These are phyloP conservation scores for Deladenus siricidicola DNA, from an alignment of 2,888 invertebrate genomes.

Conservation along the genomic window DNA sequence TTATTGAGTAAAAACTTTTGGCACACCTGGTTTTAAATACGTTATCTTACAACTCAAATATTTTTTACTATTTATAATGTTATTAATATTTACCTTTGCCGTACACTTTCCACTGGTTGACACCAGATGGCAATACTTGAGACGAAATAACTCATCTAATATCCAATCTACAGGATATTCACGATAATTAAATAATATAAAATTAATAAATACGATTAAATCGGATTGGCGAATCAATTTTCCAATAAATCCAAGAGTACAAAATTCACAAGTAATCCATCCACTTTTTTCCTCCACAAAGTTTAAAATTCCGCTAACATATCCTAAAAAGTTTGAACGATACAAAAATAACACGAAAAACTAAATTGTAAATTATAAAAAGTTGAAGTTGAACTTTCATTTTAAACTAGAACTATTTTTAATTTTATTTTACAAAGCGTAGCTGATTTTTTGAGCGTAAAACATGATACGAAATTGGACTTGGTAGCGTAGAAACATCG, in stretches of 20 bases:
- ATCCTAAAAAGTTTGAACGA: conserved; percentile 12
- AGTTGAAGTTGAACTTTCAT: neutral
- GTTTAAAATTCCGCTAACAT: conserved; percentile 16
- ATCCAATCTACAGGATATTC: conserved; percentile 97
- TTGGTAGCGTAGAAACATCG: conserved; percentile 54
- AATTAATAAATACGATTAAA: conserved; percentile 75
- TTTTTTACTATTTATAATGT: too few relatives aligned
- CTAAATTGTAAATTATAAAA: too few relatives aligned
- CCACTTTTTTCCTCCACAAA: conserved; percentile 17
- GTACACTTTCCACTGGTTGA: too few relatives aligned
- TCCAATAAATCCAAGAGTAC: conserved; percentile 79
- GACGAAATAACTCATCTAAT: conserved; percentile 76
- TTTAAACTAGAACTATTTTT: conserved; percentile 42
- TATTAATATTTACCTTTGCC: too few relatives aligned
- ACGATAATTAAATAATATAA: conserved; percentile 86
- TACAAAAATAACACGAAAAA: too few relatives aligned
- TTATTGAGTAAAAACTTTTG: too few relatives aligned
- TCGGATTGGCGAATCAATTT: conserved; percentile 79
- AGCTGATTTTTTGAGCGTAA: neutral
- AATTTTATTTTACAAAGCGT: too few relatives aligned
- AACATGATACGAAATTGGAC: conserved; percentile 43
- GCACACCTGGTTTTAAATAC: too few relatives aligned
- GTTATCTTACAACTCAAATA: too few relatives aligned
- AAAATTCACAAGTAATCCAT: conserved; percentile 57
- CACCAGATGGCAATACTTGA: conserved; percentile 77